phyloP scores from a whole-genome alignment of 1,140 invertebrate genomes.

The Atta colombica region DNA sequence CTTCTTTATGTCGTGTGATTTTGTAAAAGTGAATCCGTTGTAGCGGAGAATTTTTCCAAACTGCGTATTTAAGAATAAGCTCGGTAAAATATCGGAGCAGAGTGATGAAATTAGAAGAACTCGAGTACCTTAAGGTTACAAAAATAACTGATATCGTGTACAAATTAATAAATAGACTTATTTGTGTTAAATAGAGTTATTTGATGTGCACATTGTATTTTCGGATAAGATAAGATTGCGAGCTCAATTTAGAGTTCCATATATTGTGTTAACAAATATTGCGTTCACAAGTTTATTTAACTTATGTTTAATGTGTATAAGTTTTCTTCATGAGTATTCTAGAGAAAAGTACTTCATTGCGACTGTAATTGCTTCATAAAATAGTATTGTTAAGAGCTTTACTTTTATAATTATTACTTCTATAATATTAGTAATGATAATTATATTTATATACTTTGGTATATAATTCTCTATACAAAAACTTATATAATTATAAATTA shows the following conservation, averaged over 20 bases:
- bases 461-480: no score
- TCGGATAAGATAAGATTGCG: conserved; percentile 17
- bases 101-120: background rate
- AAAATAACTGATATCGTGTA: background rate
- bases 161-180: background rate
- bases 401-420: no score
- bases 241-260: background rate
- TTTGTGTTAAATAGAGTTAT: background rate
- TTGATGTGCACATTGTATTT: background rate
- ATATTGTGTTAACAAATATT: conserved; percentile 8
- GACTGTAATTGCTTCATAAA: no score
- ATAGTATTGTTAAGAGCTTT: no score
- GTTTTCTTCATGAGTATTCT: background rate
- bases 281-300: background rate
- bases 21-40: conserved; percentile 10
- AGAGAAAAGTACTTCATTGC: no score
- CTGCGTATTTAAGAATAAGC: background rate
- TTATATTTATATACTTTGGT: no score
- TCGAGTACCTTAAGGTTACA: background rate
- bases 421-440: no score
- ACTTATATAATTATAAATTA: no score
- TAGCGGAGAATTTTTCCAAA: background rate
- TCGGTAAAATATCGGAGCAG: no score
- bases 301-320: background rate
- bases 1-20: background rate